Conservation (phyloP, 2,113 vertebrate species). For the Dascyllus trimaculatus region DNA sequence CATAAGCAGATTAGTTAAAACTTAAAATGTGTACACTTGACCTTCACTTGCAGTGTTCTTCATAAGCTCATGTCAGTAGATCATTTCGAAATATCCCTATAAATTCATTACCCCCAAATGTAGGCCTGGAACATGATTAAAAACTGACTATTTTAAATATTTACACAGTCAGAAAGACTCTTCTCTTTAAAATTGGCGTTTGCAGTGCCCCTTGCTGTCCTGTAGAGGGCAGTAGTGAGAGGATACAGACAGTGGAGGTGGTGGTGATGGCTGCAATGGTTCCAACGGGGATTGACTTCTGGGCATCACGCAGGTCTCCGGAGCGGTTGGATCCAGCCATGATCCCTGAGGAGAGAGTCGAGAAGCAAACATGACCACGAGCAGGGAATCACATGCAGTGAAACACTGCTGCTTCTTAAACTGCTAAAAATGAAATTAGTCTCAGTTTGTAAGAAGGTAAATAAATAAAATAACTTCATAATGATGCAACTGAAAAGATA, state of each 20-base stretch:
- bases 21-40: constrained; percentile 1
- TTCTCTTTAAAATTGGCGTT: neutral
- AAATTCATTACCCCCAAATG: neutral
- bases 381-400: constrained; percentile 12
- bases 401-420: neutral
- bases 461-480: neutral
- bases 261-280: constrained; percentile 98
- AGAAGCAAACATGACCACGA: constrained; percentile 8
- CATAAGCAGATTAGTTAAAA: neutral
- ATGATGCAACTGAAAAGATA: neutral
- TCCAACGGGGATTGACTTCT: constrained; percentile 97
- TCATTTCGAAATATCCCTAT: neutral
- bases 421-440: too few relatives aligned
- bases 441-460: too few relatives aligned
- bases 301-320: constrained; percentile 96
- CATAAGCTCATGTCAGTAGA: neutral
- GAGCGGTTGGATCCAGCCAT: constrained; percentile 99
- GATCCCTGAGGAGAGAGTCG: constrained; percentile 87
- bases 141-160: neutral
- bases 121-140: neutral
- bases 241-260: constrained; percentile 98
- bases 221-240: constrained; percentile 64
- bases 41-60: constrained; percentile 6
- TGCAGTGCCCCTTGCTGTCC: neutral
- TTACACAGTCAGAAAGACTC: neutral